These are phyloP conservation scores for Gryllus bimaculatus DNA, from an alignment of 1,140 invertebrate species.

Conservation along the genomic window DNA sequence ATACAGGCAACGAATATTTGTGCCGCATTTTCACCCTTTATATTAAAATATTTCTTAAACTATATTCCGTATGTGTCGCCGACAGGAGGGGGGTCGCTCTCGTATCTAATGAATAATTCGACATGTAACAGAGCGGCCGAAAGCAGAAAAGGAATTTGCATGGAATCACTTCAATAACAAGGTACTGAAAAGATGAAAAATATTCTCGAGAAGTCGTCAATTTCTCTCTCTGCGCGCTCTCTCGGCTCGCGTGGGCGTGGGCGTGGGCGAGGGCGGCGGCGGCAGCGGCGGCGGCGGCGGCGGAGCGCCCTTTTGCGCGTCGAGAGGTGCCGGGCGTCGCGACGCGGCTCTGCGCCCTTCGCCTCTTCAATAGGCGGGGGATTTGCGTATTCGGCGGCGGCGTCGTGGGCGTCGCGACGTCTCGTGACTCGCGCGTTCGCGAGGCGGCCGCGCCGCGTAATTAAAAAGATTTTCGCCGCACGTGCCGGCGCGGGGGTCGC, in stretches of 20 bases:
- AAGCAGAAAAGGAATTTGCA: not conserved
- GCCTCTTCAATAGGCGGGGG: not conserved
- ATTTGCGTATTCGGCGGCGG: not conserved
- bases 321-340: not conserved
- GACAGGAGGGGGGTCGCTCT: not conserved
- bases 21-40: not conserved
- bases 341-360: not conserved
- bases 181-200: constrained; percentile 1
- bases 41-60: not conserved
- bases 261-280: too few relatives aligned
- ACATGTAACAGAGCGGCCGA: not conserved
- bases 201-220: not conserved
- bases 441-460: not conserved
- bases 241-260: too few relatives aligned
- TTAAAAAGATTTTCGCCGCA: not conserved
- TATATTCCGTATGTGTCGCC: not conserved
- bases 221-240: not conserved
- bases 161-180: constrained; percentile 1
- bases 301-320: too few relatives aligned
- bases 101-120: constrained; percentile 5
- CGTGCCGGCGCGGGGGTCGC: not conserved
- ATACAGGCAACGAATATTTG: not conserved
- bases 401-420: too few relatives aligned
- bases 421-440: not conserved
- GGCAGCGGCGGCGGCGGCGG: too few relatives aligned